phyloP scores from a whole-genome alignment of 1,140 invertebrate species.

The Ptiloglossa arizonensis region DNA sequence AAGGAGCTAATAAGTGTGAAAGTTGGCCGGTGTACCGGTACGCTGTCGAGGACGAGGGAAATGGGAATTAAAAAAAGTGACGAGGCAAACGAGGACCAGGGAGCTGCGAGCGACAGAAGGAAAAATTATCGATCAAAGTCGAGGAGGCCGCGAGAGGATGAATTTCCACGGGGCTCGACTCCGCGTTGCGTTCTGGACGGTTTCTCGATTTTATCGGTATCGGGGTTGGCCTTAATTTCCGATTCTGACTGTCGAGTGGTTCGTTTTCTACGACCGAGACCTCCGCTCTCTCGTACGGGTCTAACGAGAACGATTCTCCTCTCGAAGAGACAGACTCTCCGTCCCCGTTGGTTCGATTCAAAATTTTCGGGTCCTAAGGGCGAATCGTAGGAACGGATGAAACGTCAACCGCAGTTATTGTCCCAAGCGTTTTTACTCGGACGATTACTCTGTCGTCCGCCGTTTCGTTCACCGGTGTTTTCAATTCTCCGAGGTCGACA shows the following conservation, averaged over 20 bases:
- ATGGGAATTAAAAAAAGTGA: not conserved
- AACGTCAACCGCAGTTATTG: constrained; percentile 25
- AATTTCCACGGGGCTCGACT: constrained; percentile 2
- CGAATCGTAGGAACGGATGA: too few species aligned
- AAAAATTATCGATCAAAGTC: constrained; percentile 11
- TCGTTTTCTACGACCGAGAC: not conserved
- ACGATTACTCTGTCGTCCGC: constrained; percentile 1
- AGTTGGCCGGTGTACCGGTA: not conserved
- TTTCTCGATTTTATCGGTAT: constrained; percentile 31
- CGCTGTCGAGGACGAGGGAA: too few species aligned
- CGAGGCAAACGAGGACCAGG: not conserved
- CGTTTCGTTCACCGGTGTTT: not conserved
- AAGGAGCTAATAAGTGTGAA: constrained; percentile 10
- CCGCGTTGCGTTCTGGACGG: too few species aligned
- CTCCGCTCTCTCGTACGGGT: not conserved
- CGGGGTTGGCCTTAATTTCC: constrained; percentile 34
- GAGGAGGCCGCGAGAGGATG: not conserved
- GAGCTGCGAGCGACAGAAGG: not conserved
- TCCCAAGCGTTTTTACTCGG: not conserved
- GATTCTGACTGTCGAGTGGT: constrained; percentile 3
- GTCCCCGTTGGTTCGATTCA: not conserved
- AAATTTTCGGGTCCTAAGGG: not conserved
- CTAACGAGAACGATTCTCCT: constrained; percentile 5
- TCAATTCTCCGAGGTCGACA: not conserved
- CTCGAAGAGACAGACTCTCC: not conserved